These are phyloP conservation scores for Epsilonema sp. DNA, from an alignment of 2,888 invertebrate species.

Conservation along the genomic window DNA sequence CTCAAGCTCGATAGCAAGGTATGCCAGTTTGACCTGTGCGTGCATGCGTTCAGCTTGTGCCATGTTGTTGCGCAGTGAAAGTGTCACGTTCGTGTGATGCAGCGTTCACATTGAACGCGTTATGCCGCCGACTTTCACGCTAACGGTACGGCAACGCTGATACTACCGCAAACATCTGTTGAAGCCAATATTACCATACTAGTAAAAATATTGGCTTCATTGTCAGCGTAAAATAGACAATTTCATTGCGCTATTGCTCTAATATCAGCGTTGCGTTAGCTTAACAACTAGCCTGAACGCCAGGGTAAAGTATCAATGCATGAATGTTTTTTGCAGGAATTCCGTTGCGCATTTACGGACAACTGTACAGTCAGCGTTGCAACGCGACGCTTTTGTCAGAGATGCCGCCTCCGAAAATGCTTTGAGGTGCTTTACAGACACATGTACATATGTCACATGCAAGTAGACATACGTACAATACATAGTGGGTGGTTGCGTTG, in stretches of 20 bases:
- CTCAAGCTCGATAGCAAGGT: conserved; percentile 65
- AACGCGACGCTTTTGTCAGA: conserved; percentile 82
- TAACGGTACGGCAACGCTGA: too few relatives aligned
- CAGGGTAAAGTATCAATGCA: too few relatives aligned
- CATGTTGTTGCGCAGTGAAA: too few relatives aligned
- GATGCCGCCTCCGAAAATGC: conserved; percentile 81
- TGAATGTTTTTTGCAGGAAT: conserved; percentile 44
- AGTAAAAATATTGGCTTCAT: too few relatives aligned
- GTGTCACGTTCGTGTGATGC: conserved; percentile 21
- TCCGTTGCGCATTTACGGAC: conserved; percentile 73
- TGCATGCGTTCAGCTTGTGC: too few relatives aligned
- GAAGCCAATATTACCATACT: too few relatives aligned
- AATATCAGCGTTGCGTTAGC: too few relatives aligned
- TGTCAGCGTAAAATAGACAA: too few relatives aligned
- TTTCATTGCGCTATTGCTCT: too few relatives aligned
- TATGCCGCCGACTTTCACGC: too few relatives aligned
- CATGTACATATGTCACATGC: conserved; percentile 2
- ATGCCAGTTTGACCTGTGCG: conserved; percentile 29
- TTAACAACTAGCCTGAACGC: too few relatives aligned
- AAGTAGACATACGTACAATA: not conserved
- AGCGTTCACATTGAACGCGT: conserved; percentile 1
- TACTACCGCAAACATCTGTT: too few relatives aligned
- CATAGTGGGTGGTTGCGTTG: conserved; percentile 2
- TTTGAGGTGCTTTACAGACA: conserved; percentile 35
- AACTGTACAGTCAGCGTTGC: conserved; percentile 70